Base-by-base conservation (phyloP, 2,888 invertebrate species). In the Nemotelus pantherinus region DNA sequence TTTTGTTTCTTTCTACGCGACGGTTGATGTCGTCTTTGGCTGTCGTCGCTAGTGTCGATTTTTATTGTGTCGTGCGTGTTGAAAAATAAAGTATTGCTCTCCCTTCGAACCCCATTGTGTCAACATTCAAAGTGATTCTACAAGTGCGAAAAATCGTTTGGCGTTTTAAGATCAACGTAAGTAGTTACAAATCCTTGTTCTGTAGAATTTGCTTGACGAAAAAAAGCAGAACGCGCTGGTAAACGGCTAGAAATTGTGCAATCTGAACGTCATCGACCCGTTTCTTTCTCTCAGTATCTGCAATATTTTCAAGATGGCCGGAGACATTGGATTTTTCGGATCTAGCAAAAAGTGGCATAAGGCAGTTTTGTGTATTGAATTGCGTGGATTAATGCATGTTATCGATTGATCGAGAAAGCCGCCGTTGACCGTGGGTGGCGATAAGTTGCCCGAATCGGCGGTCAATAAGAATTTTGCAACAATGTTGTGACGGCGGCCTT, bases 241-340 rank as follows among this genome's bases (percentile, higher is more conserved):
- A 10, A 70, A 68, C 70, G 70, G 70, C 70, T 78, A 76, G 76
- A 76, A 76, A 76, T 76, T 76, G 76, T 65, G 63, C 76, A 72
- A 70, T 63, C 53, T 57, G 44, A 25, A 63, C 76, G 67, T 48
- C 74, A 76, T 76, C 64, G 74, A 78, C 63, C 75, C 76, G 78
- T 76, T 78, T 76, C 76, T 78, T 78, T 78, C 76, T 71, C 63
- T 76, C 58, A 45, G 78, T 78, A 58, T 76, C 76, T 78, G 76
- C 71, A 47, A 71, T 50, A 63, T 63, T 77, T 78, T 64, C 79
- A 79, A 79, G 77, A 79, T 79, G 78, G 78, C 78, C 77, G 79
- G 77, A 53, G 63, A 65, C 57, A 50, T 39, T 45, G 3, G 53
- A 10, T 9, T 60, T 25, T 25, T 25, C 25, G 25, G 25, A 25